Evolutionary conservation across 2,888 invertebrate species (phyloP).

Genomic region (Acleris sparsana): DNA sequence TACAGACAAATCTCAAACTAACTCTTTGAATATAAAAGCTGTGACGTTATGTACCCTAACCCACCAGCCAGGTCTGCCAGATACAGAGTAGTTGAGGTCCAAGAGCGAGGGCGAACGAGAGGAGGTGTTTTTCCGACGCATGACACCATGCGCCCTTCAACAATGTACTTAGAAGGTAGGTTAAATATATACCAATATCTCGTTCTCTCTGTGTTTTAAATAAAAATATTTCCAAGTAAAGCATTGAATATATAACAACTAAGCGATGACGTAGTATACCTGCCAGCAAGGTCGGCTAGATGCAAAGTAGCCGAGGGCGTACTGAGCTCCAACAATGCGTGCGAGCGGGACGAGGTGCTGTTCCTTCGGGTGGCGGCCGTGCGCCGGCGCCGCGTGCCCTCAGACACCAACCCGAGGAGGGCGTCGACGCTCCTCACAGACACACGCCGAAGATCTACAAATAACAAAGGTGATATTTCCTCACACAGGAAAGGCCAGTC

Average conservation of each 20-base stretch:
- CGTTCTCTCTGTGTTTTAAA: no score
- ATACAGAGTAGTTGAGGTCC: conserved; percentile 84
- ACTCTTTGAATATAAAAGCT: no score
- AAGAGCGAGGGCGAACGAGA: conserved; percentile 90
- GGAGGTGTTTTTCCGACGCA: conserved; percentile 84
- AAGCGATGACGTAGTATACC: conserved; percentile 48
- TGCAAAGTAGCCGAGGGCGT: conserved; percentile 84
- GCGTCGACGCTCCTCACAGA: conserved; percentile 81
- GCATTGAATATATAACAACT: no score
- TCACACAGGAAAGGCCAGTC: no score
- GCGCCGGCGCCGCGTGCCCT: conserved; percentile 85
- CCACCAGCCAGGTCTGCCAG: no score
- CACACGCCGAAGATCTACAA: conserved; percentile 85
- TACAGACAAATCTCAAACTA: no score
- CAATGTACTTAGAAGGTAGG: no score
- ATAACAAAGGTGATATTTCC: background rate
- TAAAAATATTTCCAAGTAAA: no score
- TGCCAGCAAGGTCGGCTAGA: conserved; percentile 78
- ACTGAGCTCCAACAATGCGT: conserved; percentile 87
- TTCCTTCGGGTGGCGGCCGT: conserved; percentile 89
- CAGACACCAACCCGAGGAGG: conserved; percentile 83
- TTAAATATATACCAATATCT: no score
- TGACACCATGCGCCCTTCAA: conserved; percentile 84
- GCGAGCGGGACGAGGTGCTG: conserved; percentile 88
- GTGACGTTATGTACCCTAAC: no score